Base-by-base conservation (phyloP, 2,113 vertebrate genomes). In the Heterotilapia buettikoferi region DNA sequence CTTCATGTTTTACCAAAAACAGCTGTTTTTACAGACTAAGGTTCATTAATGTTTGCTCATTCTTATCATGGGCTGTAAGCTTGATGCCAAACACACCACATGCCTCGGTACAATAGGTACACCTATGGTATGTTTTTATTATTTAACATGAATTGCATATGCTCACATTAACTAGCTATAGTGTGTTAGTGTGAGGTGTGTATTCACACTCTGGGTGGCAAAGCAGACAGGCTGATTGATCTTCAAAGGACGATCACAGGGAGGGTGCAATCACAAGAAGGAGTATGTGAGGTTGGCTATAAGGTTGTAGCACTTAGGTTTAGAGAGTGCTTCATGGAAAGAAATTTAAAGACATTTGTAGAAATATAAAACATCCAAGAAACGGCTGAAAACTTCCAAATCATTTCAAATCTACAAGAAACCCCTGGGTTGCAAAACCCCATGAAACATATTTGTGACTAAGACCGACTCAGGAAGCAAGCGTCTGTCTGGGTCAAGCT, bases 401-500 rank as follows among this genome's bases (percentile, higher is more conserved):
- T 36, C 2, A 36, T 63, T 63, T 36, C 31, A 63, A 63, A 63
- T 36, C 4, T 66, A 36, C 5, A n/a, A 36, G 31, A 36, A 66
- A 63, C 1, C 29, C 59, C 29, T 63, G 59, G 29, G 59, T 63
- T 63, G 59, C 59, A 63, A 61, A 11, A 63, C 59, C 57, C 9
- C 2, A 31, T 36, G 18, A n/a, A n/a, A 66, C 31, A 7, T n/a
- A 66, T 36, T 66, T 66, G 61, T 66, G 61, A 66, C 61, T n/a
- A 66, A 66, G 61, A 43, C 11, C 40, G 5, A 12, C 11, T 12
- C 40, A 43, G 40, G 40, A 5, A 7, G 18, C 31, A 36, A 36
- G 31, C 61, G 0, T 66, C 61, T 36, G 61, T 36, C 61, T 66
- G 0, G 0, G 61, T 36, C 61, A 3, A 66, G 31, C 18, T n/a